Evolutionary conservation across 2,113 vertebrate genomes (phyloP), one percentile per base, ranked within the genome.

Genomic region (Lepisosteus oculatus): DNA sequence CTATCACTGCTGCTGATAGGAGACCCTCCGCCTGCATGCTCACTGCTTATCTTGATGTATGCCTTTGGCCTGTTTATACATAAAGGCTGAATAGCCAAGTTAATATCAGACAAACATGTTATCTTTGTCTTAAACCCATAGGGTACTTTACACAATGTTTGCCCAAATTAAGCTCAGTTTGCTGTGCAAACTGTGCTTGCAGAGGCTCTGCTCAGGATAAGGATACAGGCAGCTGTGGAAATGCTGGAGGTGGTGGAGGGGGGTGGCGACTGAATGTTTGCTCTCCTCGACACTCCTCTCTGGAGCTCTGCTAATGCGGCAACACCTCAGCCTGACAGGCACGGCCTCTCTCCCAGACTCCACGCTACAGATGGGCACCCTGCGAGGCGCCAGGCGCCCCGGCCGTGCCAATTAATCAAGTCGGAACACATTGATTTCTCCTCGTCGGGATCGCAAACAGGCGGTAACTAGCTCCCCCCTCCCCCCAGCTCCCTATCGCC

Each of bases 81-180:
- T 75, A 65, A 79, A 79, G 74, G 78, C 81, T 85, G 83, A 87
- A 89, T 89, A 88, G 81, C 81, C 90, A 84, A 85, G 80, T 88
- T 87, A 80, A 84, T 86, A 86, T 85, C 81, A 90, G 85, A 90
- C 86, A 88, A 90, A 90, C 89, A 80, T 87, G 85, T 88, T 89
- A 90, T 90, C 87, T 87, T 81, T 6, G 5, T 51, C 9, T 5
- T 51, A 74, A 82, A 75, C 79, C 84, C 85, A 78, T 87, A 83
- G 77, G 83, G 86, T 89, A 87, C 89, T 92, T 89, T 88, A 86
- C 81, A 83, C 80, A 90, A 90, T 91, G 91, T 93, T 93, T 89
- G 80, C 87, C 88, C 85, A 83, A 90, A 91, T 90, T 91, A 90
- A 84, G 75, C 76, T 72, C 78, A 78, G 86, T 87, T 88, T 90